These are phyloP conservation scores for Craseonycteris thonglongyai DNA, from an alignment of 2,113 vertebrate genomes.

Conservation along the genomic window DNA sequence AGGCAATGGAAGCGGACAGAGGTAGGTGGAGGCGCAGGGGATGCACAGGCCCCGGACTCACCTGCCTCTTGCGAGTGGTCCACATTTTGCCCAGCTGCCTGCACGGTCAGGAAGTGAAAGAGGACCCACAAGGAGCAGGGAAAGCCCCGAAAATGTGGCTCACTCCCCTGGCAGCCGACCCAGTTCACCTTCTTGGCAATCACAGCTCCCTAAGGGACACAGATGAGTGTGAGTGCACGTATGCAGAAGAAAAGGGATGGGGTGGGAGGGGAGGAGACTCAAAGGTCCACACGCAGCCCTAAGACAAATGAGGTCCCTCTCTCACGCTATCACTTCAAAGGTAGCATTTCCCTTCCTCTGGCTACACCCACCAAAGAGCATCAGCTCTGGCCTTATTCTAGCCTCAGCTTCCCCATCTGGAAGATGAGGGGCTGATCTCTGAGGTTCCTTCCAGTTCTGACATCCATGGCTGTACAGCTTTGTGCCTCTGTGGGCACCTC, in stretches of 20 bases:
- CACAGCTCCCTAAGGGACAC: slow-evolving; percentile 41
- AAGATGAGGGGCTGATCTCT: not conserved
- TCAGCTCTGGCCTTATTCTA: not conserved
- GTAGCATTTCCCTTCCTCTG: not conserved
- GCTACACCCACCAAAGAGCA: too few species aligned
- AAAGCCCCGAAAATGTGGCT: slow-evolving; percentile 85
- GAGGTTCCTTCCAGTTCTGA: not conserved
- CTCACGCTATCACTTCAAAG: not conserved
- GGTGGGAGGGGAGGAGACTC: not conserved
- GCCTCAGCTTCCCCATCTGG: not conserved
- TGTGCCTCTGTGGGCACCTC: not conserved
- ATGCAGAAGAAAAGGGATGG: not conserved
- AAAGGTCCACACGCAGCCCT: not conserved
- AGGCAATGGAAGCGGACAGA: rapidly evolving
- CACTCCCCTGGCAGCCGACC: slow-evolving; percentile 92
- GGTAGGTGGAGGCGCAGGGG: not conserved
- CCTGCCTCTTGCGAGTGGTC: slow-evolving; percentile 45
- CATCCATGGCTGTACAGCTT: rapidly evolving
- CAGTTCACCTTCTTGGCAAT: slow-evolving; percentile 83
- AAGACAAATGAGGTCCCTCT: rapidly evolving
- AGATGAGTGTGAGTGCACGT: not conserved
- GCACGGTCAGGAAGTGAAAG: slow-evolving; percentile 91
- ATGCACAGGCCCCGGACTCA: not conserved
- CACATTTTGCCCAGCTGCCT: slow-evolving; percentile 72
- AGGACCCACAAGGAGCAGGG: slow-evolving; percentile 93